Conservation (phyloP, 1,140 invertebrate genomes). For the Armadillidium nasatum region DNA sequence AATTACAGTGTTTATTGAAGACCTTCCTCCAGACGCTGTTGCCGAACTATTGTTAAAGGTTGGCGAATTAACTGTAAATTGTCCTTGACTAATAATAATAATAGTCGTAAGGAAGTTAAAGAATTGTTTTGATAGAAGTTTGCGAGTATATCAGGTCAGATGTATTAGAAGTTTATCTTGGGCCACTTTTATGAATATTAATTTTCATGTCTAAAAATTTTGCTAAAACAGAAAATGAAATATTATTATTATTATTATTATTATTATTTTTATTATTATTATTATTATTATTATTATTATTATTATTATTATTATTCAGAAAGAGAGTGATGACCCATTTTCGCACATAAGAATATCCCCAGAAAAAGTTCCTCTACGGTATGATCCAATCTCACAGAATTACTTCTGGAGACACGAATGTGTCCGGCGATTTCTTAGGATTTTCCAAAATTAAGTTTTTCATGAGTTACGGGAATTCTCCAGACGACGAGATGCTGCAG, state of each 20-base stretch:
- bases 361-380: neutral
- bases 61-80: neutral
- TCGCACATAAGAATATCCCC: constrained; percentile 1
- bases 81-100: too few relatives aligned
- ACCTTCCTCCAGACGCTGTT: neutral
- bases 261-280: neutral
- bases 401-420: neutral
- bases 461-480: too few relatives aligned
- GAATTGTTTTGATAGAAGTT: too few relatives aligned
- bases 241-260: constrained; percentile 15
- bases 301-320: neutral
- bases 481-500: too few relatives aligned
- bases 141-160: too few relatives aligned
- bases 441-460: neutral
- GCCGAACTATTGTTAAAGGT: neutral
- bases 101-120: too few relatives aligned
- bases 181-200: too few relatives aligned
- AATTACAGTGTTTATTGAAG: neutral
- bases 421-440: neutral
- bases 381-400: neutral
- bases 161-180: too few relatives aligned
- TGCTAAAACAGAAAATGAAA: neutral
- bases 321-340: neutral
- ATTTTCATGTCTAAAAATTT: too few relatives aligned
- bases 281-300: constrained; percentile 9